Evolutionary conservation across 2,888 invertebrate species (phyloP).

Genomic region (Odontothrips loti): DNA sequence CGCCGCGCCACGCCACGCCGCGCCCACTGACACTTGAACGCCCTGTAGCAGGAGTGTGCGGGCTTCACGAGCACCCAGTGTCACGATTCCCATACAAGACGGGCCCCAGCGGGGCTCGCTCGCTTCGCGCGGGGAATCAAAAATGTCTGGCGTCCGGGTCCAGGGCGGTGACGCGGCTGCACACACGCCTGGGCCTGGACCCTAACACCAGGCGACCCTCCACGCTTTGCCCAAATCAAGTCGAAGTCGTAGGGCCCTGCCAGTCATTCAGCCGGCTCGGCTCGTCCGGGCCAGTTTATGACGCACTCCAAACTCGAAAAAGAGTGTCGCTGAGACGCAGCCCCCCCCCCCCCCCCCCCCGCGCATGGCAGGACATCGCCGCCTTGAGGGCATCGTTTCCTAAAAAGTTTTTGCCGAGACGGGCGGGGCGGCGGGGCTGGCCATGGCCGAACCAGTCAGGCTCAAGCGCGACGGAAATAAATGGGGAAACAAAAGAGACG

Average conservation of each 20-base stretch:
- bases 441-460: background rate
- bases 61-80: constrained; percentile 5
- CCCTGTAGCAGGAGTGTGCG: constrained; percentile 17
- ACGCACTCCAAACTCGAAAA: too few species aligned
- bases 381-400: background rate
- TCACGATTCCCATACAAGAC: constrained; percentile 24
- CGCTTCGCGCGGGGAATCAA: constrained; percentile 14
- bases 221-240: too few species aligned
- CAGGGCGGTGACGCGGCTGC: too few species aligned
- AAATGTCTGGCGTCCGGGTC: background rate
- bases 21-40: constrained; percentile 25
- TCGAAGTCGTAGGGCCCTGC: too few species aligned
- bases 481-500: constrained; percentile 20
- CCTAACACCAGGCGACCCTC: too few species aligned
- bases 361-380: background rate
- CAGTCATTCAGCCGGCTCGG: background rate
- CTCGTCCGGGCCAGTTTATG: background rate
- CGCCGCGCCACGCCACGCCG: background rate
- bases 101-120: background rate
- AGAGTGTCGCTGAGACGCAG: background rate
- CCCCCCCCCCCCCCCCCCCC: background rate
- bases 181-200: too few species aligned
- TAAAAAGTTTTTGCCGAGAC: background rate
- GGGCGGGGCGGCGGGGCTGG: background rate
- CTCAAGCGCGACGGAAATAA: constrained; percentile 12